Conservation (phyloP, 2,797 vertebrate species). For the Glossophaga mutica region DNA sequence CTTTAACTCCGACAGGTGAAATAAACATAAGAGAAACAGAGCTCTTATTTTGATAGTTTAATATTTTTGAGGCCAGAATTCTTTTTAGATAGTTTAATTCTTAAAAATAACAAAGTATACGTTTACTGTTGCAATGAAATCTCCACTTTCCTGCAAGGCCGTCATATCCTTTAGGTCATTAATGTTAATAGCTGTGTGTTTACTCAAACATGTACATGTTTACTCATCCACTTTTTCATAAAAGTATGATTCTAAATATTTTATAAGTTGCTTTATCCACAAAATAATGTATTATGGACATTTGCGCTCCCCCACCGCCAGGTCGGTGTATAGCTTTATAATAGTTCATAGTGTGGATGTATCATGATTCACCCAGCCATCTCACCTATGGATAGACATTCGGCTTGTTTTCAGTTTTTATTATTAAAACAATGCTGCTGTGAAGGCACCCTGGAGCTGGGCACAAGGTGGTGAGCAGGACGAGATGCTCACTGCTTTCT, state of each 20-base stretch:
- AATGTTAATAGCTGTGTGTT: background rate
- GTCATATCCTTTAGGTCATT: background rate
- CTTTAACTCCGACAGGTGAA: background rate
- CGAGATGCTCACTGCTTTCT: background rate
- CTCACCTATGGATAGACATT: background rate
- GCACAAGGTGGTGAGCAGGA: background rate
- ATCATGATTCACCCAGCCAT: background rate
- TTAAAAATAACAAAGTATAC: background rate
- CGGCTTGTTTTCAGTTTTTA: background rate
- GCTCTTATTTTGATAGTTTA: background rate
- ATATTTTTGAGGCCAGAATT: background rate
- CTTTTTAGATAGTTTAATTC: background rate
- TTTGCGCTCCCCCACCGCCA: too few relatives aligned
- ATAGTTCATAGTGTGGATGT: background rate
- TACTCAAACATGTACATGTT: background rate
- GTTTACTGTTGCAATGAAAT: background rate
- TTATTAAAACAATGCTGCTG: background rate
- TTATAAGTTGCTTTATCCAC: background rate
- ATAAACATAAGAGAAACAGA: background rate
- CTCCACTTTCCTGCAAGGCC: background rate
- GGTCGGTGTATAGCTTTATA: background rate
- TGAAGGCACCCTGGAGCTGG: background rate
- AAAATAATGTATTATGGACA: background rate
- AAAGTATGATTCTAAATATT: background rate
- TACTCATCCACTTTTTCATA: background rate